Evolutionary conservation across 2,888 invertebrate genomes (phyloP).

Genomic region (Lasioglossum vierecki): DNA sequence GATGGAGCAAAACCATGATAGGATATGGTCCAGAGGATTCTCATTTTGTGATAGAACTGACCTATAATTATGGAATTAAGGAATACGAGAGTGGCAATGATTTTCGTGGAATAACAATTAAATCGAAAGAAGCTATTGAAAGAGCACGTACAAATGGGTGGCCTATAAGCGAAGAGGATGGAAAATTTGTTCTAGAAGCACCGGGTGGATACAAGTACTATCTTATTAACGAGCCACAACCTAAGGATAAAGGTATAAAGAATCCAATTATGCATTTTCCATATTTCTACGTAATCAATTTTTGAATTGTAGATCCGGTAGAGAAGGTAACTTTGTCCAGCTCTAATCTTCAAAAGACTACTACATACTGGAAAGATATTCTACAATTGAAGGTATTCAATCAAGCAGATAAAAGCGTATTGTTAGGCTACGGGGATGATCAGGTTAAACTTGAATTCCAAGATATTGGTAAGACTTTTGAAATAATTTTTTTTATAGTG

Average conservation of each 20-base stretch:
- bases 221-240: slow-evolving; percentile 90
- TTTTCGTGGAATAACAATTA: slow-evolving; percentile 93
- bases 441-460: slow-evolving; percentile 92
- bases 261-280: not conserved
- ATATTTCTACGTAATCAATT: slow-evolving; percentile 6
- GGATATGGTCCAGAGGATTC: slow-evolving; percentile 98
- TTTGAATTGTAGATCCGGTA: slow-evolving; percentile 88
- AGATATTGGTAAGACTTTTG: slow-evolving; percentile 86
- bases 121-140: slow-evolving; percentile 90
- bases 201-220: slow-evolving; percentile 97
- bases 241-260: slow-evolving; percentile 86
- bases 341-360: slow-evolving; percentile 90
- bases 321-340: slow-evolving; percentile 91
- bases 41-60: slow-evolving; percentile 98
- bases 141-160: slow-evolving; percentile 90
- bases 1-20: slow-evolving; percentile 99
- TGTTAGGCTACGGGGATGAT: slow-evolving; percentile 89
- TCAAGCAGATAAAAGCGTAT: slow-evolving; percentile 86
- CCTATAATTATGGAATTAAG: slow-evolving; percentile 98
- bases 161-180: slow-evolving; percentile 89
- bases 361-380: slow-evolving; percentile 93
- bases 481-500: slow-evolving; percentile 30
- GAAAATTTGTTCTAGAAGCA: slow-evolving; percentile 88
- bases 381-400: slow-evolving; percentile 90
- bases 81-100: slow-evolving; percentile 96